Evolutionary conservation across 2,888 invertebrate species (phyloP), one percentile per base, ranked within the genome.

Genomic region (Pyrgus malvae): DNA sequence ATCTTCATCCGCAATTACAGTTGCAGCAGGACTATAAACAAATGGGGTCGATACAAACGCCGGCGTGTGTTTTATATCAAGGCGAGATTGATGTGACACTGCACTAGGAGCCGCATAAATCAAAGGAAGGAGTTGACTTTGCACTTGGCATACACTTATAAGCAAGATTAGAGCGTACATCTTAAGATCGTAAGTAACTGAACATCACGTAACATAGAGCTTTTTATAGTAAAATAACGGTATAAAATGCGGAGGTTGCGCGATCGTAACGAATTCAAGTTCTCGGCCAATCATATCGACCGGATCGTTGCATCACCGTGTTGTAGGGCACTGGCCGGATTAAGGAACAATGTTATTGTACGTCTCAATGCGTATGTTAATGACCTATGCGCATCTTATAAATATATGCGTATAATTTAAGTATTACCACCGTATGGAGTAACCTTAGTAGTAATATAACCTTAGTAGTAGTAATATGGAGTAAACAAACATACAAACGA

Each of bases 61-160:
- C 19, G 82, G 83, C 16, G 70, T 68, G 49, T 84, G 80, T 48
- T 72, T 76, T 40, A 92, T 87, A 62, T 92, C 89, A 48, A 91
- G 80, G 45, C 91, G 83, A 46, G 92, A 91, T 69, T 92, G 92
- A 68, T 91, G 90, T 1, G 91, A 91, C 16, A 92, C 91, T 37
- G 92, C 86, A 66, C 90, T 91, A 1, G 92, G 91, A 21, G 91
- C 87, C 12, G 84, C 78, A 60, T 85, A 81, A 61, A 87, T 80
- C 6, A 85, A 46, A 40, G 83, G 83, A 40, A 70, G 63, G 21
- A 78, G 35, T 63, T 86, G 76, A 64, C 78, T 67, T 51, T 68
- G 67, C 48, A 72, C 74, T 62, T 63, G 56, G 55, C 63, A 68
- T 59, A 68, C 67, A 66, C 67, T 69, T 59, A 72, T 59, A 29